Conservation (phyloP, 2,113 vertebrate genomes). For the Heterotilapia buettikoferi region DNA sequence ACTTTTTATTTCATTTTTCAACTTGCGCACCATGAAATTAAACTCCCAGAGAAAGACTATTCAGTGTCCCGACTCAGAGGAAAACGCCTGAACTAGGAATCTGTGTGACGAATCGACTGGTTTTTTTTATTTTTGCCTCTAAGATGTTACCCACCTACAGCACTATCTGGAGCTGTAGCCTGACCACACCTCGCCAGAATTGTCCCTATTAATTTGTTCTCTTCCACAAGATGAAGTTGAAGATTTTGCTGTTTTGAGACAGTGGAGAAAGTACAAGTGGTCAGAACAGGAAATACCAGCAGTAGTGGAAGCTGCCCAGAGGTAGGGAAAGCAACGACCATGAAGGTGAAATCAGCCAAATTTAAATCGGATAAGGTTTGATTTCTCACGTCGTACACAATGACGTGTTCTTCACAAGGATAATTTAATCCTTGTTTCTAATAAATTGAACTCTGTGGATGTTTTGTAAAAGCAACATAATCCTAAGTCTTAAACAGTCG, state of each 20-base stretch:
- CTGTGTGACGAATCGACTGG: neutral
- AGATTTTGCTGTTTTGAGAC: neutral
- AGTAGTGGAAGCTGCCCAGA: fast-evolving
- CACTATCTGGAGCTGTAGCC: neutral
- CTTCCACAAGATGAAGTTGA: neutral
- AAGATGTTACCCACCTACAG: neutral
- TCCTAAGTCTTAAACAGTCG: neutral
- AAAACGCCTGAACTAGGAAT: neutral
- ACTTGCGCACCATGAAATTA: neutral
- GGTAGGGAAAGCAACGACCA: neutral
- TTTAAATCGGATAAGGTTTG: neutral
- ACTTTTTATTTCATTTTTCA: neutral
- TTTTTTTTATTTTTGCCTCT: neutral
- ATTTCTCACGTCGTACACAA: neutral
- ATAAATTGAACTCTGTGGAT: neutral
- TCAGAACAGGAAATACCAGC: neutral
- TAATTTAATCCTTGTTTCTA: neutral
- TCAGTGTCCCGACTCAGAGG: neutral
- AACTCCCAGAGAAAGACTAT: neutral
- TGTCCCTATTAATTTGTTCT: neutral
- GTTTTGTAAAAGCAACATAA: neutral
- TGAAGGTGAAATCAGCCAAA: neutral
- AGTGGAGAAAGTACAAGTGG: neutral
- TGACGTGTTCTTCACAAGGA: neutral
- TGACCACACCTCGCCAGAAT: neutral